These are phyloP conservation scores for Bombus waltoni DNA, from an alignment of 1,140 invertebrate species.

Conservation along the genomic window DNA sequence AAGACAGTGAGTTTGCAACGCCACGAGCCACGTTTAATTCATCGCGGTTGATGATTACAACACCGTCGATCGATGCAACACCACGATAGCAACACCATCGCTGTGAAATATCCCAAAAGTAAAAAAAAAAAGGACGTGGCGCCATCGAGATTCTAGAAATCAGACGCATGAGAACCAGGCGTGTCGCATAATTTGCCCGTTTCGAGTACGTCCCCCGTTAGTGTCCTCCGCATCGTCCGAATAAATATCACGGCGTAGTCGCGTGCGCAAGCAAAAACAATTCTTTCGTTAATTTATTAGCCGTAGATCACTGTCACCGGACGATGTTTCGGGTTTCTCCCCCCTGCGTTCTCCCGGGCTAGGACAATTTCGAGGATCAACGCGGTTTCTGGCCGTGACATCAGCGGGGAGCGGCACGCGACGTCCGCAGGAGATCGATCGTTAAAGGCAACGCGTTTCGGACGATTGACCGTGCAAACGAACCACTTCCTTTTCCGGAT, in stretches of 20 bases:
- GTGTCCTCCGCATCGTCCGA: conserved; percentile 38
- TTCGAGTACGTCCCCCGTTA: conserved; percentile 1
- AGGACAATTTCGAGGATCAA: conserved; percentile 65
- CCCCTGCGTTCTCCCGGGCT: conserved; percentile 1
- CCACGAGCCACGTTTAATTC: too few species aligned
- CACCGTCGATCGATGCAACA: too few species aligned
- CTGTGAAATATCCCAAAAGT: not conserved
- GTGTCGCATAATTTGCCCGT: conserved; percentile 6
- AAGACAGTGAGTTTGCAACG: too few species aligned
- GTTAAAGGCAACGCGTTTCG: conserved; percentile 66
- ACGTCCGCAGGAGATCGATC: conserved; percentile 69
- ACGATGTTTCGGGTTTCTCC: conserved; percentile 46
- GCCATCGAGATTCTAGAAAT: not conserved
- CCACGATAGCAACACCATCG: not conserved
- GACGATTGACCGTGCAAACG: conserved; percentile 72
- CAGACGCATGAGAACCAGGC: not conserved
- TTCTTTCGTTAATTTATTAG: conserved; percentile 68
- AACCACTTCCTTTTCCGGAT: conserved; percentile 67
- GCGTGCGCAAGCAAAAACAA: conserved; percentile 39
- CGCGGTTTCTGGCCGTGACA: conserved; percentile 66
- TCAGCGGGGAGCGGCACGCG: conserved; percentile 55
- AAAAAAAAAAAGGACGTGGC: not conserved
- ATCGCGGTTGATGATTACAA: too few species aligned
- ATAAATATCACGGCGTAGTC: conserved; percentile 36
- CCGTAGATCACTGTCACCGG: conserved; percentile 56